Conservation (phyloP, 2,888 invertebrate species). For the Amblyjoppa fuscipennis region DNA sequence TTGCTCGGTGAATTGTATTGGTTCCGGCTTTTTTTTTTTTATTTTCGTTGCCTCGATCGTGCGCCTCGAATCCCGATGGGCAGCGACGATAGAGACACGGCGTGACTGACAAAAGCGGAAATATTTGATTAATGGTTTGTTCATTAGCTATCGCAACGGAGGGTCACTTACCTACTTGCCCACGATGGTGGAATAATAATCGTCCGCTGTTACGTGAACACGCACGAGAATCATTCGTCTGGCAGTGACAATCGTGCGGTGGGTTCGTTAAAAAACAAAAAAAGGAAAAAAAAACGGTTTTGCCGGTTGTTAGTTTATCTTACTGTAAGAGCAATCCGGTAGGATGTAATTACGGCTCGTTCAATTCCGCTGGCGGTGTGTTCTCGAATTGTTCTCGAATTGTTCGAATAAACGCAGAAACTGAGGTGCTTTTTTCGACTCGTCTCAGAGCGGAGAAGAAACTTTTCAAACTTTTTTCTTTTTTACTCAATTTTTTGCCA, state of each 20-base stretch:
- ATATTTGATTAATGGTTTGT: constrained; percentile 45
- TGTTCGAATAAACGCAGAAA: not conserved
- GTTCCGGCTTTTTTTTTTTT: not conserved
- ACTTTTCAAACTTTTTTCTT: not conserved
- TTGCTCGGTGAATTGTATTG: too few relatives aligned
- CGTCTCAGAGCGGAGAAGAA: not conserved
- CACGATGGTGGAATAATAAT: constrained; percentile 56
- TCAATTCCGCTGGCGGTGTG: constrained; percentile 24
- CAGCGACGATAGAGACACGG: not conserved
- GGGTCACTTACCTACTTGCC: constrained; percentile 34
- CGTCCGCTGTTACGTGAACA: constrained; percentile 38
- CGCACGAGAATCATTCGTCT: constrained; percentile 50
- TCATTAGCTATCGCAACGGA: constrained; percentile 4
- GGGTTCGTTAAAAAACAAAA: constrained; percentile 19
- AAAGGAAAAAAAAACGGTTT: constrained; percentile 31
- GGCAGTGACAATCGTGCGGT: constrained; percentile 13
- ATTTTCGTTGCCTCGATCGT: not conserved
- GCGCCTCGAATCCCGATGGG: not conserved
- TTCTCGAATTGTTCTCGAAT: not conserved
- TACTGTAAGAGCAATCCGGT: constrained; percentile 31
- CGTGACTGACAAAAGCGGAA: constrained; percentile 48
- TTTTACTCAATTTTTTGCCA: too few relatives aligned
- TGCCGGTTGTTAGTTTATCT: constrained; percentile 4
- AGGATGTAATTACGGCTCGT: constrained; percentile 24
- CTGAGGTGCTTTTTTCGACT: not conserved